Evolutionary conservation across 1,140 invertebrate genomes (phyloP).

Genomic region (Scylla paramamosain): DNA sequence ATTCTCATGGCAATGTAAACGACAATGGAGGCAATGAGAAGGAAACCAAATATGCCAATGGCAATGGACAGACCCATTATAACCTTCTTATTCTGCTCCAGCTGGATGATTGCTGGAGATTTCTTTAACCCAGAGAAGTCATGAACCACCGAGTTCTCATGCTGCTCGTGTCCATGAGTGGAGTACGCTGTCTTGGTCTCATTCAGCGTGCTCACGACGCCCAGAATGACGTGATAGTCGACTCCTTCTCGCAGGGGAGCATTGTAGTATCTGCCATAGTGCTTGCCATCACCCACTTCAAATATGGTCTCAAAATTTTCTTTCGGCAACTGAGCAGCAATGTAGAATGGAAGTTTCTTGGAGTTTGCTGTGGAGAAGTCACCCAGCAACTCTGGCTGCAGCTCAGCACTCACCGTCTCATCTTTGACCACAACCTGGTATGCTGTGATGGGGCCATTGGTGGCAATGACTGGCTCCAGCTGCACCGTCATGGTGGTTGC

Average conservation of each 20-base stretch:
- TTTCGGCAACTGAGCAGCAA: slow-evolving; percentile 87
- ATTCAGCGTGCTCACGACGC: slow-evolving; percentile 81
- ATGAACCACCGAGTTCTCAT: slow-evolving; percentile 67
- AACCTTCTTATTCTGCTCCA: slow-evolving; percentile 53
- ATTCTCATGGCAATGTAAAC: slow-evolving; percentile 74
- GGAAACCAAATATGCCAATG: slow-evolving; percentile 74
- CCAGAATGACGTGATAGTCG: slow-evolving; percentile 84
- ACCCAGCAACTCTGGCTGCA: slow-evolving; percentile 83
- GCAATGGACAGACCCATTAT: slow-evolving; percentile 76
- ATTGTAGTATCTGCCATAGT: slow-evolving; percentile 90
- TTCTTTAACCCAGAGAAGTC: background rate
- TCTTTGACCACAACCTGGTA: slow-evolving; percentile 88
- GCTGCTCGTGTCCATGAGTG: slow-evolving; percentile 68
- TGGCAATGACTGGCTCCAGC: slow-evolving; percentile 84
- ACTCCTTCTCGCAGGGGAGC: slow-evolving; percentile 83
- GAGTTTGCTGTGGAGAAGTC: slow-evolving; percentile 83
- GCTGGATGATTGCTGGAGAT: slow-evolving; percentile 12
- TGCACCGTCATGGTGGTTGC: slow-evolving; percentile 84
- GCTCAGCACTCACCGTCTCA: slow-evolving; percentile 82
- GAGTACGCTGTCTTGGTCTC: slow-evolving; percentile 75
- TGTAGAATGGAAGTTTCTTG: slow-evolving; percentile 87
- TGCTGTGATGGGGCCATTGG: slow-evolving; percentile 87
- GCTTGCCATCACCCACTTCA: slow-evolving; percentile 87
- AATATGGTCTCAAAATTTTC: slow-evolving; percentile 82
- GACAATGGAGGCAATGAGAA: slow-evolving; percentile 71